Base-by-base conservation (phyloP, 2,888 invertebrate species). In the Eristalis tenax region DNA sequence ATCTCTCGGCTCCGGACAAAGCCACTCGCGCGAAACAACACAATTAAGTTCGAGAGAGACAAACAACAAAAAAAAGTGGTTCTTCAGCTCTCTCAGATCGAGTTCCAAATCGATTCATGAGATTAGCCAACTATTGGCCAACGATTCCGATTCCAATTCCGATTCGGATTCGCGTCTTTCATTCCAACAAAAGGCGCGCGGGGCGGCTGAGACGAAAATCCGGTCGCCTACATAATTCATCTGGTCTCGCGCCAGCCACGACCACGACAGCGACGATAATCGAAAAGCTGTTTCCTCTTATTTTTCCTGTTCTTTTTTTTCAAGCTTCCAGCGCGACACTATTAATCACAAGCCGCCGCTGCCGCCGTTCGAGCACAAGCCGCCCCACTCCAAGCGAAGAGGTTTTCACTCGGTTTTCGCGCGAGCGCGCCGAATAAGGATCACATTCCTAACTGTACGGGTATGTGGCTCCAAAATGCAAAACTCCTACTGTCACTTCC, bases 161-260 rank as follows among this genome's bases (percentile, higher is more conserved):
- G 50, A 59, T 59, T 59, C 26, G 26, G 26, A 28, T 59, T 26
- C 59, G 59, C 13, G 59, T 59, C 50, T 50, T 8, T 50, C 18
- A 59, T 28, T 68, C 65, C 43, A 71, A 71, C 70, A 80, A 84
- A 85, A 84, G 50, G 50, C 18, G 50, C 50, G 50, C 18, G 38
- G 64, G 18, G 56, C 10, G 18, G 56, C 13, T 11, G 18, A 75
- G 50, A 56, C 13, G 10, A 26, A 85, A 78, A 82, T 50, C 69
- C 74, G 70, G 86, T 86, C 86, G 82, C 86, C 86, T 82, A 86
- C 86, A 82, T 86, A 56, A 78, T 68, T 78, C 82, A 86, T 77
- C 81, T 26, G 32, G 75, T 68, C 84, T 79, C 64, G 77, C 69
- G 50, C 50, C 35, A 50, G 8, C 74, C 23, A 22, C 59, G 26